Conservation (phyloP, 1,140 invertebrate species). For the Teleopsis dalmanni region DNA sequence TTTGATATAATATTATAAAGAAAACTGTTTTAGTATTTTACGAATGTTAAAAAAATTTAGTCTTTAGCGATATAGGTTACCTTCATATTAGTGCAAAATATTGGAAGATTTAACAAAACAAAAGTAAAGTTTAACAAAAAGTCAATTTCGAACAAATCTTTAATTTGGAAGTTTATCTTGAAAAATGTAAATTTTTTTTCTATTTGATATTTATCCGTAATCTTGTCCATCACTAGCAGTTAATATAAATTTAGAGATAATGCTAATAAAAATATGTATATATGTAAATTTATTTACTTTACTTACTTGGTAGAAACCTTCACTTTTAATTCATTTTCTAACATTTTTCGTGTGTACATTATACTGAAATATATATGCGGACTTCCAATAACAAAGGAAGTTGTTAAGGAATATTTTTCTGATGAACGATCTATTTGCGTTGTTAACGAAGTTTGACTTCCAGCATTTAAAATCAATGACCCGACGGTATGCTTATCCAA, state of each 20-base stretch:
- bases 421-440: conserved; percentile 71
- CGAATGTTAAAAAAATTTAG: too few species aligned
- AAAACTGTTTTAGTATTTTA: too few species aligned
- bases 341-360: conserved; percentile 69
- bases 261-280: background rate
- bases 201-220: too few species aligned
- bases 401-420: conserved; percentile 54
- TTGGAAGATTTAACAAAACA: too few species aligned
- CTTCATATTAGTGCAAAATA: too few species aligned
- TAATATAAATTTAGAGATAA: conserved; percentile 17
- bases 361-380: conserved; percentile 69
- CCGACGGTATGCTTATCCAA: conserved; percentile 78
- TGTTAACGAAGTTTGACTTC: conserved; percentile 62
- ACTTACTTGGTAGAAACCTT: conserved; percentile 70
- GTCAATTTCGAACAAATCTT: too few species aligned
- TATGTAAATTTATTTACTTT: conserved; percentile 7
- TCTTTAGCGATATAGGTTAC: too few species aligned
- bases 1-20: too few species aligned
- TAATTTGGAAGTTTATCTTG: too few species aligned
- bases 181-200: too few species aligned
- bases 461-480: conserved; percentile 73
- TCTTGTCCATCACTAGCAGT: too few species aligned
- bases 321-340: conserved; percentile 68
- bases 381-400: conserved; percentile 71
- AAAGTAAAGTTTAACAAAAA: too few species aligned